Base-by-base conservation (phyloP, 2,113 vertebrate species). In the Chaetops frenatus region DNA sequence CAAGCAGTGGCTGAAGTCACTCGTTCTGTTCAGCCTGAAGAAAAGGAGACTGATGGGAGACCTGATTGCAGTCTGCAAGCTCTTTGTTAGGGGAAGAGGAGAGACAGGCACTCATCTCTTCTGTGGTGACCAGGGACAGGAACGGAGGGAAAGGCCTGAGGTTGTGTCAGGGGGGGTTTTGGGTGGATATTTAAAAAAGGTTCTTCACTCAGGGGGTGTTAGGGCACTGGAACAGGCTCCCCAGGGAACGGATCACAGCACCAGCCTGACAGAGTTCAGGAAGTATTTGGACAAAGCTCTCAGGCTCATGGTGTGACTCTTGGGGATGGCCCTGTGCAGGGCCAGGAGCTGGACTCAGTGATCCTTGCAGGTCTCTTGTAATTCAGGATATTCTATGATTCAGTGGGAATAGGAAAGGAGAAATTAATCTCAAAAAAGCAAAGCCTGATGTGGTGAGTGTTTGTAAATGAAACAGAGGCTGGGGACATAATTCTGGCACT, bases 271-370 rank as follows among this genome's bases (percentile, higher is more conserved):
- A 54, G 12, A 54, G 40, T 9, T 38, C 73, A 79, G n/a, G 8
- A 77, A 38, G 15, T 0, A 0, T 54, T 54, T 47, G n/a, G 16
- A 23, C 23, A 53, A 6, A 11, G 12, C 15, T 13, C 38, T 61
- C 23, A 45, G n/a, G 7, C 33, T 70, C 12, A 1, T 14, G 15
- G 8, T 61, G 29, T 40, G 24, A 54, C 7, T 38, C 47, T 18
- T 61, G 23, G 28, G 18, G 4, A n/a, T n/a, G 16, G 47, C 53
- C 47, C n/a, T 70, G 16, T 29, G 16, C 24, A 29, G 11, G 19
- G 40, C 15, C 47, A n/a, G 40, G 29, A 61, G 23, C 2, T 47
- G 20, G 23, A n/a, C 56, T 29, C 1, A 0, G 4, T 54, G 28
- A 70, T 70, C 20, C 22, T 47, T 38, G 6, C 24, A 16, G 11